These are phyloP conservation scores for Sebastiscus albofasciatus DNA, from an alignment of 2,797 vertebrate species.

Conservation along the genomic window DNA sequence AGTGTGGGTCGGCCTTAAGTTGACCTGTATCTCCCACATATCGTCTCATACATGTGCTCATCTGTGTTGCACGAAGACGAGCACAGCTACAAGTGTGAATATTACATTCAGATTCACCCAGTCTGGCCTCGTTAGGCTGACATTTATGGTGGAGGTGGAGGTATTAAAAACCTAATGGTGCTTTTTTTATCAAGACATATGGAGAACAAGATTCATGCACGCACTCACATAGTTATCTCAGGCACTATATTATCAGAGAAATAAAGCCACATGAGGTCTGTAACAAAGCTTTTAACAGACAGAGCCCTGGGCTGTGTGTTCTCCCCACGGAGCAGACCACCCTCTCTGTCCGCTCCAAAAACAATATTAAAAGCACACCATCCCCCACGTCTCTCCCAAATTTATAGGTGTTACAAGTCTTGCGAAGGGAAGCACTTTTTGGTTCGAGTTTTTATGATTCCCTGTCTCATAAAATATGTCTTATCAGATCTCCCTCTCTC, in stretches of 20 bases:
- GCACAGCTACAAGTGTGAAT: constrained; percentile 23
- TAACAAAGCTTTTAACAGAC: constrained; percentile 72
- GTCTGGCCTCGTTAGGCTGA: constrained; percentile 14
- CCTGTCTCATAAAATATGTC: constrained; percentile 63
- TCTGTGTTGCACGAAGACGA: constrained; percentile 12
- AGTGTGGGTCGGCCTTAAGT: too few species aligned
- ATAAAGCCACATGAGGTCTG: constrained; percentile 69
- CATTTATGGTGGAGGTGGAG: constrained; percentile 33
- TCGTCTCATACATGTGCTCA: constrained; percentile 16
- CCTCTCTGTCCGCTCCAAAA: constrained; percentile 66
- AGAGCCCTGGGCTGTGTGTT: constrained; percentile 45
- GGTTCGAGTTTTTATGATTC: constrained; percentile 52
- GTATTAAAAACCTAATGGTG: constrained; percentile 51
- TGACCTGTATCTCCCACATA: constrained; percentile 24
- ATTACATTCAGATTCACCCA: constrained; percentile 20
- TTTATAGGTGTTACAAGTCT: constrained; percentile 63
- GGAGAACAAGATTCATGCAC: constrained; percentile 29
- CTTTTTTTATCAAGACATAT: constrained; percentile 39
- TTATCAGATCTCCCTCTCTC: constrained; percentile 59
- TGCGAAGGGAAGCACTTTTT: constrained; percentile 55
- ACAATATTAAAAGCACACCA: constrained; percentile 73
- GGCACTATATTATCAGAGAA: constrained; percentile 63
- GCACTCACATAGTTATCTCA: constrained; percentile 29
- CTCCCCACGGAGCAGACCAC: constrained; percentile 59
- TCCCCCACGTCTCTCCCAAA: constrained; percentile 31